These are phyloP conservation scores for Grallaria varia DNA, from an alignment of 2,113 vertebrate species.

Conservation along the genomic window DNA sequence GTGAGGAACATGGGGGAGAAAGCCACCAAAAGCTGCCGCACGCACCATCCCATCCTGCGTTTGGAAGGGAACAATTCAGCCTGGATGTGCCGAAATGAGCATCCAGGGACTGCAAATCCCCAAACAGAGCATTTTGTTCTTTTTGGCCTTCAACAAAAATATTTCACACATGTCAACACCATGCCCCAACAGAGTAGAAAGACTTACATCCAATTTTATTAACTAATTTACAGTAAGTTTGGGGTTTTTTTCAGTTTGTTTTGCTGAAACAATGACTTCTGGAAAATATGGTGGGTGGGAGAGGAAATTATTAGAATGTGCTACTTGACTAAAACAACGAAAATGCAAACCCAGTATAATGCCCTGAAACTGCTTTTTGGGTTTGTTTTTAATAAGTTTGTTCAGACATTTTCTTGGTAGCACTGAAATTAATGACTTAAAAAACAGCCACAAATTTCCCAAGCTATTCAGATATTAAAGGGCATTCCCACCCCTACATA, in stretches of 20 bases:
- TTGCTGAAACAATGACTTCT: neutral
- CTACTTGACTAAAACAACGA: conserved; percentile 1
- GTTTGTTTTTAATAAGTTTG: neutral
- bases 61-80: conserved; percentile 23
- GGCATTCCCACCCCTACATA: neutral
- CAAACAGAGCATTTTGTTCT: neutral
- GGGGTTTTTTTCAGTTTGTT: neutral
- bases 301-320: neutral
- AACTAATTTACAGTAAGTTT: neutral
- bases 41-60: neutral
- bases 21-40: conserved; percentile 43
- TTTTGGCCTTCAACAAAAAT: neutral
- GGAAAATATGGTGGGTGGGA: neutral
- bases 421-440: neutral
- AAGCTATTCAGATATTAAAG: neutral
- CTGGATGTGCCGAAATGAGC: neutral
- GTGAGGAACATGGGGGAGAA: conserved; percentile 49
- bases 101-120: neutral
- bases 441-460: neutral
- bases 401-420: neutral
- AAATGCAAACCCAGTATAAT: neutral
- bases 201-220: neutral
- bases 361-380: neutral
- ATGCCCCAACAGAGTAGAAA: neutral
- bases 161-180: neutral